Conservation (phyloP, 2,888 invertebrate species). For the Liposcelis brunnea region DNA sequence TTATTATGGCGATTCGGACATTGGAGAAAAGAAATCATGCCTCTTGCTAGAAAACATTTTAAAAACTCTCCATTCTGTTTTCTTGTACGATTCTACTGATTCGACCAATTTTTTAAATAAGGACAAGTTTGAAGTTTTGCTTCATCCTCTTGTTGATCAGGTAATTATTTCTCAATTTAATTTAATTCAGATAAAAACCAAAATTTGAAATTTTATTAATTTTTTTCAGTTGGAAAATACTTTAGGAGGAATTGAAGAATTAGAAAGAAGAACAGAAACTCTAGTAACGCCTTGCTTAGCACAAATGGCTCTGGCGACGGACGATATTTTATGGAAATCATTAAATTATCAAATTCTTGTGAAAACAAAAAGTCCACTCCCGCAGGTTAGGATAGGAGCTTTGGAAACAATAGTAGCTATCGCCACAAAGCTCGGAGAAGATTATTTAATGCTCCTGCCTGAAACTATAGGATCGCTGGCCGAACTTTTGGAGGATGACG, state of each 20-base stretch:
- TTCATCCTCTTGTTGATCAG: constrained; percentile 81
- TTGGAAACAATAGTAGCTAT: constrained; percentile 58
- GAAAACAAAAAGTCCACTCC: constrained; percentile 47
- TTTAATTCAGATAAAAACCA: background rate
- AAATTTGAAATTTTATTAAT: background rate
- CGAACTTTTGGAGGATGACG: constrained; percentile 81
- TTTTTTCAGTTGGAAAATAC: constrained; percentile 44
- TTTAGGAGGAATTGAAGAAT: constrained; percentile 37
- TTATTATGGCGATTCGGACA: constrained; percentile 26
- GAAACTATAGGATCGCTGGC: constrained; percentile 90
- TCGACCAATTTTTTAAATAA: constrained; percentile 68
- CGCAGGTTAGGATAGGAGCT: constrained; percentile 43
- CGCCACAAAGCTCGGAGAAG: constrained; percentile 69
- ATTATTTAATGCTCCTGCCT: constrained; percentile 72
- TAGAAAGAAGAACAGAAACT: constrained; percentile 39
- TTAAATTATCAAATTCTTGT: constrained; percentile 77
- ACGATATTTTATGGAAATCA: constrained; percentile 78
- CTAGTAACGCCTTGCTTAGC: constrained; percentile 62
- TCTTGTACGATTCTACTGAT: constrained; percentile 68
- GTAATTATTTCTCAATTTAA: too few species aligned
- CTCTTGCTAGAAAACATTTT: constrained; percentile 52
- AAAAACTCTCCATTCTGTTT: constrained; percentile 56
- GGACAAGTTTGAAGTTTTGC: constrained; percentile 59
- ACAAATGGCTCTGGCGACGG: constrained; percentile 65
- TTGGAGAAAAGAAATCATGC: constrained; percentile 37